Evolutionary conservation across 1,140 invertebrate genomes (phyloP).

Genomic region (Zaprionus davidi): DNA sequence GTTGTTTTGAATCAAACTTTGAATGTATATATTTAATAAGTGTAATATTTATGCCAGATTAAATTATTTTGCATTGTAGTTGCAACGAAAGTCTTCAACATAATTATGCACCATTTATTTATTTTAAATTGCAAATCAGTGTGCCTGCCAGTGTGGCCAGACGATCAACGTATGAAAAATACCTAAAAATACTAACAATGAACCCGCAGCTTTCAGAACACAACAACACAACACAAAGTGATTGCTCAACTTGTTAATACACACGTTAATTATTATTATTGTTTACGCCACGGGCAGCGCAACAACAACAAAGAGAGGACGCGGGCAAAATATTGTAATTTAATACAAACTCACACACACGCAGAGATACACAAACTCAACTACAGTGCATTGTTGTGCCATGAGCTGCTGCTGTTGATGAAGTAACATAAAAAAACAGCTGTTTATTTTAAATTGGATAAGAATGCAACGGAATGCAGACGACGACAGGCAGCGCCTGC

Average conservation of each 20-base stretch:
- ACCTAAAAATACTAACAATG: constrained; percentile 23
- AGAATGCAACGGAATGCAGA: constrained; percentile 18
- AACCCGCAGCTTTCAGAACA: not conserved
- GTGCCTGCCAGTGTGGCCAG: constrained; percentile 10
- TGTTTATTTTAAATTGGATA: constrained; percentile 12
- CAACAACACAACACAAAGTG: not conserved
- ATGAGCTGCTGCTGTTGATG: constrained; percentile 17
- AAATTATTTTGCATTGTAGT: not conserved
- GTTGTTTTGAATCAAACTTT: not conserved
- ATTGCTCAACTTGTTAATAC: not conserved
- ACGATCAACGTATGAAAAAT: not conserved
- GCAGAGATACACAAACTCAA: not conserved
- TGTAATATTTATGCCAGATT: no score
- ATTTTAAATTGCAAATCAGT: not conserved
- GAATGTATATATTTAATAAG: not conserved
- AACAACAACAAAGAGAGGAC: constrained; percentile 21
- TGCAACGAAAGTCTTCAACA: not conserved
- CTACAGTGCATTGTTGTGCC: constrained; percentile 9
- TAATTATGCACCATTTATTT: not conserved
- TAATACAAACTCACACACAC: constrained; percentile 1
- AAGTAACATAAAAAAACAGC: constrained; percentile 33
- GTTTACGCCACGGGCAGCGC: constrained; percentile 22
- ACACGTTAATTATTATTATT: constrained; percentile 40
- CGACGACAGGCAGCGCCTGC: constrained; percentile 28
- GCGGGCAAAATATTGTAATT: constrained; percentile 21